phyloP scores from a whole-genome alignment of 2,888 invertebrate genomes.

The Tachina fera region DNA sequence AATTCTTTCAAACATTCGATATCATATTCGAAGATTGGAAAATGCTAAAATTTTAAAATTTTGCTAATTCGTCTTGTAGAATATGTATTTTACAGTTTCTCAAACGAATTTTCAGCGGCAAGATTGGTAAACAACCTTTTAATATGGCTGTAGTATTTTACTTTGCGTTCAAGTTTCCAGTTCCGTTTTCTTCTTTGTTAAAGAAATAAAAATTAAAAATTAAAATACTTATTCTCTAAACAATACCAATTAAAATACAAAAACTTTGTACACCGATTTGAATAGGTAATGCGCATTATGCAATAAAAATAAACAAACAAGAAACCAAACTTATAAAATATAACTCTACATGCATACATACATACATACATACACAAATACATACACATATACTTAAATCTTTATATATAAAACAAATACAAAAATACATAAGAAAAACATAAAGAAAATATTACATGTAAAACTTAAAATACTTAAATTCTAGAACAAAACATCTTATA shows the following conservation, averaged over 20 bases:
- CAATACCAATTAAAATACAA: constrained; percentile 76
- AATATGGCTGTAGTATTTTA: constrained; percentile 21
- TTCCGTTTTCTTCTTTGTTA: constrained; percentile 59
- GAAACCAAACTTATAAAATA: constrained; percentile 70
- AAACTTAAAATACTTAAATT: constrained; percentile 56
- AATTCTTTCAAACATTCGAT: no score
- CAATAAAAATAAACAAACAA: constrained; percentile 67
- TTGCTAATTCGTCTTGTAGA: no score
- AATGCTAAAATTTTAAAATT: no score
- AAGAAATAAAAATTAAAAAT: constrained; percentile 20
- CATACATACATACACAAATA: constrained; percentile 55
- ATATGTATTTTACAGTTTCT: no score
- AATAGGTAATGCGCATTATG: constrained; percentile 74
- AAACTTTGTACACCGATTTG: constrained; percentile 81
- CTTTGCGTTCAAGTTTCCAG: constrained; percentile 43
- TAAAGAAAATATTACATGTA: constrained; percentile 52
- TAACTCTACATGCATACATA: constrained; percentile 73
- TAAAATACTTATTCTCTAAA: constrained; percentile 68
- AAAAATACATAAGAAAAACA: constrained; percentile 59
- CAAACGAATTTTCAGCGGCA: no score
- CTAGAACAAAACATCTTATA: constrained; percentile 38
- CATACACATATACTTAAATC: constrained; percentile 58
- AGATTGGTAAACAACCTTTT: neutral
- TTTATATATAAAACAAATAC: constrained; percentile 49
- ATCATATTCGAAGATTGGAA: no score